Base-by-base conservation (phyloP, 1,140 invertebrate genomes). In the Pachypeltis micranthus region DNA sequence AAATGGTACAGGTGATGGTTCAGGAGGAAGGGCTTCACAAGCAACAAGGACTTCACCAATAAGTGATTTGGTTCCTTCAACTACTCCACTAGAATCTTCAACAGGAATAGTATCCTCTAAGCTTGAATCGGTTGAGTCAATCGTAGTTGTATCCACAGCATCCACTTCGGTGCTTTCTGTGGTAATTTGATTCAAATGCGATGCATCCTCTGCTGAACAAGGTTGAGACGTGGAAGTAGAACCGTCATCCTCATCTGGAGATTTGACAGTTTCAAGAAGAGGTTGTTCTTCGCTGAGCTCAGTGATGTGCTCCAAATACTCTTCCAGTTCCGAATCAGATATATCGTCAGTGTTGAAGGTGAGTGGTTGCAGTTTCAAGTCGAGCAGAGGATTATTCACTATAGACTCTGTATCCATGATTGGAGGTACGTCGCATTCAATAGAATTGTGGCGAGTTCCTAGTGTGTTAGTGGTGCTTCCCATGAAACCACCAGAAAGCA, bases 281-380 rank as follows among this genome's bases (percentile, higher is more conserved):
- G 25, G 28, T 51, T 27, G 16, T 19, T 59, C 39, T 10, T 60
- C 39, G 21, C 55, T 29, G 24, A 59, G 21, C 19, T 64, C 24
- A 10, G 24, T 14, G 3, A 26, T 39, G 12, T 81, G 76, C 1
- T 79, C 74, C 39, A 84, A 73, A 71, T 82, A 81, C 34, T 78
- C 74, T 51, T 75, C 77, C n/a, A 84, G 68, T 67, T 83, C 80
- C 44, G 75, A 75, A 60, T 83, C 82, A 34, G 77, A 78, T 44
- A 83, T 68, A 64, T 80, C 74, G 12, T 76, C 74, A 44, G 71
- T 69, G 62, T 72, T 70, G 68, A 79, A 79, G 3, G 70, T 62
- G 14, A 67, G 34, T 10, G 66, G 66, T 44, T 47, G 56, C 19
- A 62, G 54, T 28, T 65, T 44, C n/a, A 64, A 44, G 23, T 64